These are phyloP conservation scores for Anguilla obscura DNA, from an alignment of 2,797 vertebrate species.

Conservation along the genomic window DNA sequence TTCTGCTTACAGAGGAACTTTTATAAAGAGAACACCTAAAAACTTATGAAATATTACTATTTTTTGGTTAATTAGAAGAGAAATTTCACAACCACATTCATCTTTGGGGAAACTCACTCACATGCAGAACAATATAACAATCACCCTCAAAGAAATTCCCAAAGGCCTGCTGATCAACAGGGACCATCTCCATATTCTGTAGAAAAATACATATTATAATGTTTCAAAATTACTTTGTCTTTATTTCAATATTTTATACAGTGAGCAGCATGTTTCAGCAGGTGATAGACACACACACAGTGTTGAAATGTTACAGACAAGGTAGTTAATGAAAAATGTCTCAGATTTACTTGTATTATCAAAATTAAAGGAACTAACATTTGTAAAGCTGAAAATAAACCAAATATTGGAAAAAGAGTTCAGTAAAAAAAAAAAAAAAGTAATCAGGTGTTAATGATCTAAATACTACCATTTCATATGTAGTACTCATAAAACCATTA, in stretches of 20 bases:
- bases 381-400: not conserved
- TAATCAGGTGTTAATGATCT: not conserved
- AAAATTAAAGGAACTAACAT: not conserved
- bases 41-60: not conserved
- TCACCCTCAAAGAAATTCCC: constrained; percentile 92
- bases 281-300: not conserved
- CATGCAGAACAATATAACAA: constrained; percentile 83
- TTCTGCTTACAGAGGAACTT: not conserved
- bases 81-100: not conserved
- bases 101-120: constrained; percentile 66
- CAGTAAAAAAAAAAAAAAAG: not conserved
- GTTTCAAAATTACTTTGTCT: not conserved
- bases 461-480: not conserved
- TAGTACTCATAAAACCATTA: not conserved
- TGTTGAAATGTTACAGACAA: not conserved
- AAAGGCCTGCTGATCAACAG: constrained; percentile 75
- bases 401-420: not conserved
- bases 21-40: not conserved
- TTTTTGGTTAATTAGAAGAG: not conserved
- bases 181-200: constrained; percentile 85
- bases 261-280: not conserved
- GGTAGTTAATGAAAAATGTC: not conserved
- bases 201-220: constrained; percentile 26
- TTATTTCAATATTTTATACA: not conserved
- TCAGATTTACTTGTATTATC: not conserved